phyloP scores from a whole-genome alignment of 2,113 vertebrate species.

The Oreochromis aureus region DNA sequence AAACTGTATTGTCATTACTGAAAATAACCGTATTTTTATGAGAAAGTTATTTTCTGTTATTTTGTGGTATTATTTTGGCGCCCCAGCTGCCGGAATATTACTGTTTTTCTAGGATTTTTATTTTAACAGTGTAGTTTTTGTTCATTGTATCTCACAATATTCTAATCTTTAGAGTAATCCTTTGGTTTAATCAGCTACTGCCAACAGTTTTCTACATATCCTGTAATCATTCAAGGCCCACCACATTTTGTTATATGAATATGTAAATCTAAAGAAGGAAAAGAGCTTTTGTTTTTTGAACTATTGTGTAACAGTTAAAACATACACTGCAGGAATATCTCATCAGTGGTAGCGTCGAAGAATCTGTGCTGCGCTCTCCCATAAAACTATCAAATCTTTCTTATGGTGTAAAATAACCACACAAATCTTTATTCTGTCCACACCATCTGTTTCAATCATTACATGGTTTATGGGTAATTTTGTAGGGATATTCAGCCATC shows the following conservation, averaged over 20 bases:
- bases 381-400: not conserved
- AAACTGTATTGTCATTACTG: no score
- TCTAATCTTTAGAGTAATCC: not conserved
- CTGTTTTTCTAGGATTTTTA: no score
- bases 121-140: not conserved
- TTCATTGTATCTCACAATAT: not conserved
- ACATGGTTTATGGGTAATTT: constrained; percentile 18
- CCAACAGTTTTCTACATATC: not conserved
- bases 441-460: constrained; percentile 38
- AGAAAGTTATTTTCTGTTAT: no score
- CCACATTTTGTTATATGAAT: not conserved
- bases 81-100: no score
- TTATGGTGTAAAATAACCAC: constrained; percentile 19
- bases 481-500: not conserved
- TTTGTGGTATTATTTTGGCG: no score
- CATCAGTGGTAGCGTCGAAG: not conserved
- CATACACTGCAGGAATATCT: not conserved
- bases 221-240: not conserved
- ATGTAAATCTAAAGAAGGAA: not conserved
- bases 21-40: no score
- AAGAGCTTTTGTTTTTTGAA: not conserved
- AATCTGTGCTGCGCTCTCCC: not conserved
- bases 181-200: not conserved
- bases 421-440: not conserved
- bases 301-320: not conserved